Percentiles rank a stretch among this genome's conserved stretches.
Conservation (phyloP, 2,113 vertebrate species). For the Myiopsitta monachus region DNA sequence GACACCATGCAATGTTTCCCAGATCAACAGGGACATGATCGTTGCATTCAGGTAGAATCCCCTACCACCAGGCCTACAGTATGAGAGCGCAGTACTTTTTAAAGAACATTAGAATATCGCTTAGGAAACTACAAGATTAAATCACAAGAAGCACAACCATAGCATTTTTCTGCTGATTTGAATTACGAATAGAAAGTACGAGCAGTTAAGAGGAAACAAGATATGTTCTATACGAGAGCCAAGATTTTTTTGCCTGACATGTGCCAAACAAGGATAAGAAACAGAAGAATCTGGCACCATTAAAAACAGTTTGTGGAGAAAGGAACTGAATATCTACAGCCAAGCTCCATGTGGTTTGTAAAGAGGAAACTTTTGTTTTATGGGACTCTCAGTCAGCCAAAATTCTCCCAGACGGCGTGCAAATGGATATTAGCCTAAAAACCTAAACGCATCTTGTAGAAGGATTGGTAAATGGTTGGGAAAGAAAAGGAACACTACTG, state of each 20-base stretch:
- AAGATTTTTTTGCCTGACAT: constrained; percentile 66
- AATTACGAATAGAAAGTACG: constrained; percentile 65
- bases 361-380: constrained; percentile 68
- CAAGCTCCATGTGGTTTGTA: constrained; percentile 69
- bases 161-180: constrained; percentile 57
- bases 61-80: neutral
- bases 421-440: constrained; percentile 69
- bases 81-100: neutral
- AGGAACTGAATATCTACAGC: constrained; percentile 65
- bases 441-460: constrained; percentile 48
- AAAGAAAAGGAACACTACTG: constrained; percentile 39
- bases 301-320: constrained; percentile 70
- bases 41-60: neutral
- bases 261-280: constrained; percentile 69
- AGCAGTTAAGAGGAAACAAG: constrained; percentile 66
- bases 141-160: constrained; percentile 37
- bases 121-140: constrained; percentile 51
- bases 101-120: constrained; percentile 23
- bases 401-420: constrained; percentile 61
- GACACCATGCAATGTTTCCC: neutral
- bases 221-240: constrained; percentile 62
- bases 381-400: constrained; percentile 60
- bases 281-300: constrained; percentile 70
- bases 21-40: neutral
- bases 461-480: neutral